Evolutionary conservation across 1,140 invertebrate species (phyloP), one percentile per base, ranked within the genome.

Genomic region (Daktulosphaira vitifoliae): DNA sequence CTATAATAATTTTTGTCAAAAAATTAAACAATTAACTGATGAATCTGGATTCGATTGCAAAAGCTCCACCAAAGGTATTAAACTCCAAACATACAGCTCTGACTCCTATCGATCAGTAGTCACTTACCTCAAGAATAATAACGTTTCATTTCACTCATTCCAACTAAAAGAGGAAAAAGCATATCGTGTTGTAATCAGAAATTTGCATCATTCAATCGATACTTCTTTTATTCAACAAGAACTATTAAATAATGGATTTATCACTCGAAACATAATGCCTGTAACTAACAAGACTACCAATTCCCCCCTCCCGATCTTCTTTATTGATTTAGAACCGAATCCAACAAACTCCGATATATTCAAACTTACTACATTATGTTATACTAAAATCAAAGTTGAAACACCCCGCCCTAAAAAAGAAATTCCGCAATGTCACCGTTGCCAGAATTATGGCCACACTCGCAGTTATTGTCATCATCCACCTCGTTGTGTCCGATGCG

Each of bases 401-500:
- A 65, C 72, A 2, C 72, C 72, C 7, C 53, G 46, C n/a, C 70
- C 71, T 54, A 70, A 70, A 26, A 72, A 39, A 15, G 67, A 67
- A 16, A 71, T 75, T 11, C 66, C 69, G 8, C 75, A 76, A 67
- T 68, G 67, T 23, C 51, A 33, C 4, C 46, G 62, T 2, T 68
- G 67, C 22, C 50, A 65, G 33, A 18, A 18, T 18, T 68, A 68
- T 65, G 42, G 56, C 13, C 50, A 68, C 62, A 73, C 73, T 9
- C 72, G 74, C 65, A 54, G 56, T 7, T 72, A 75, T 48, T 76
- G 73, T 51, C 67, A 26, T 13, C 70, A 68, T 51, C 39, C 51
- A 51, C 67, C 49, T 13, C 51, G 68, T 18, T 76, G 74, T 56
- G 72, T 76, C 3, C 75, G 75, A 69, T 77, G 74, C 68, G 72